Evolutionary conservation across 64 coral and sea anemone species (phyloP).

Genomic region (Cladopsammia gracilis): DNA sequence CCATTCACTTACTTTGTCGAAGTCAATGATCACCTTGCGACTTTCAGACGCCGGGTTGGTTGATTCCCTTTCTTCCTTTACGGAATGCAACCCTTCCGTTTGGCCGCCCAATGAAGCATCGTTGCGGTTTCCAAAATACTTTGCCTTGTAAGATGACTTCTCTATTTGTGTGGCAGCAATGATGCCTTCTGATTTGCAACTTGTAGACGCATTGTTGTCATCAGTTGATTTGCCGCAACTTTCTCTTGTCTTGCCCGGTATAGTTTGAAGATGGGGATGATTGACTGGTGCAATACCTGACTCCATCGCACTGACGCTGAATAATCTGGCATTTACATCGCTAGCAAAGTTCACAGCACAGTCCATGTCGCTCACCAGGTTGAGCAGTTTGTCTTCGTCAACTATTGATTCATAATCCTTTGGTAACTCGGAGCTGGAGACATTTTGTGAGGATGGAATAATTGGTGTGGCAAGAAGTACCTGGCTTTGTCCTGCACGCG

Average conservation of each 20-base stretch:
- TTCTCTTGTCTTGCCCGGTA: neutral
- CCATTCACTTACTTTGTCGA: conserved; percentile 6
- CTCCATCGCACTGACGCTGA: neutral
- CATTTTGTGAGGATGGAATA: no score
- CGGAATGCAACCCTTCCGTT: no score
- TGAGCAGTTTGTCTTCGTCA: neutral
- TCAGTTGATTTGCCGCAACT: neutral
- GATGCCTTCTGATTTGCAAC: neutral
- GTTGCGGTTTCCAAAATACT: no score
- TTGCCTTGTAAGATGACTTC: no score
- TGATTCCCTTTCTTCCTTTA: no score
- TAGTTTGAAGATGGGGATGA: no score
- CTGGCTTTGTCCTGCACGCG: no score
- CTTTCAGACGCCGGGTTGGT: no score
- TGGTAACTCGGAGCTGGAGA: neutral
- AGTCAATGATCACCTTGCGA: no score
- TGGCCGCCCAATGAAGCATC: no score
- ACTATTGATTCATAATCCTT: neutral
- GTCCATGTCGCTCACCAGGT: neutral
- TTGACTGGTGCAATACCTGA: no score
- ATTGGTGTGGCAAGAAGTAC: no score
- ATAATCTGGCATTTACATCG: neutral
- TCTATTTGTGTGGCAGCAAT: neutral
- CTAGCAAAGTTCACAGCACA: neutral
- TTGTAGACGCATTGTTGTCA: neutral